Conservation (phyloP, 2,797 vertebrate genomes). For the Acanthis flammea region DNA sequence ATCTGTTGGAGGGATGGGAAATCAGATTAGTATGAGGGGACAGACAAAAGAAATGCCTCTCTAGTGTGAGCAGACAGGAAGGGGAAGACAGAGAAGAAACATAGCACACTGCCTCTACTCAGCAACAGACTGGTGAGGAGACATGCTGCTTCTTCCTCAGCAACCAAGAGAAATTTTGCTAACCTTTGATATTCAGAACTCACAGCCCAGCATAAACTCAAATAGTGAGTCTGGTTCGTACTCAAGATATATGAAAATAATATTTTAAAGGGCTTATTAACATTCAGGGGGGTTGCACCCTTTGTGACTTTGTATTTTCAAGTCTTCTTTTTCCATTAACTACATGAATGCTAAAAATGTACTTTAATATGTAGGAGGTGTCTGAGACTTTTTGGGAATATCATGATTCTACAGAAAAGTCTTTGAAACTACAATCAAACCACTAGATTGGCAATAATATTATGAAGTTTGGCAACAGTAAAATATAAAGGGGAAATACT, state of each 20-base stretch:
- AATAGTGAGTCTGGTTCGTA: neutral
- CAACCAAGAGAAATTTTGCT: neutral
- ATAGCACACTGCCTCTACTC: neutral
- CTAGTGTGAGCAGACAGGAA: neutral
- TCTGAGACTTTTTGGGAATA: neutral
- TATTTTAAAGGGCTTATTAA: neutral
- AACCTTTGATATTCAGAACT: neutral
- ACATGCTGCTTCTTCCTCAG: neutral
- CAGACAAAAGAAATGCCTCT: neutral
- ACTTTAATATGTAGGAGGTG: neutral
- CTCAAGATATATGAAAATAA: neutral
- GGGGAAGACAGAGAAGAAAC: neutral
- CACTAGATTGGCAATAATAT: neutral
- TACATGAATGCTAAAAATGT: neutral
- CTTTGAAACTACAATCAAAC: slow-evolving; percentile 6
- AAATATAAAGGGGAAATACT: neutral
- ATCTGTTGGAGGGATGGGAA: neutral
- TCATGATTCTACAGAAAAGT: neutral
- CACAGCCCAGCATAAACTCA: neutral
- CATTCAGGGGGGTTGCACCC: neutral
- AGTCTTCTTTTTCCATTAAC: neutral
- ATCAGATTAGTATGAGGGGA: neutral
- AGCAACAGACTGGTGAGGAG: neutral
- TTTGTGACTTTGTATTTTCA: neutral
- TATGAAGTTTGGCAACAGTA: neutral